Conservation (phyloP, 2,797 vertebrate species). For the Synaphobranchus kaupii region DNA sequence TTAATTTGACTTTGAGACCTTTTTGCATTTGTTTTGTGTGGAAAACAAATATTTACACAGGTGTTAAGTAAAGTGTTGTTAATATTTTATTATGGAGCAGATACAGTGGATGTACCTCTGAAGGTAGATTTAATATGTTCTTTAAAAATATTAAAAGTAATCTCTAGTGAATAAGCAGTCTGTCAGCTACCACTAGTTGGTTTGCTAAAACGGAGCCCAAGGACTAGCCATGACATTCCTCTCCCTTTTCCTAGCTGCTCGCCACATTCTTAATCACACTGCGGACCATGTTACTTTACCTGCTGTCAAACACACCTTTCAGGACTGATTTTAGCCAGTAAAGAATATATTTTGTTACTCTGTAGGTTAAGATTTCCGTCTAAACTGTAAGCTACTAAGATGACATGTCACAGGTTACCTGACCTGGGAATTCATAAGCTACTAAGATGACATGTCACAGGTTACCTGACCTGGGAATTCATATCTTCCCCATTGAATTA, state of each 20-base stretch:
- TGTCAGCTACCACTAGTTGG: neutral
- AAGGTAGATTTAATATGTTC: neutral
- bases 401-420: too few relatives aligned
- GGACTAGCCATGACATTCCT: neutral
- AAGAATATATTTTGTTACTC: neutral
- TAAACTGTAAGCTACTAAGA: too few relatives aligned
- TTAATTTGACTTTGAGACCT: neutral
- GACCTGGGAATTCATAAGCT: too few relatives aligned
- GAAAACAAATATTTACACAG: neutral
- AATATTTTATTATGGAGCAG: neutral
- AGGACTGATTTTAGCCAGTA: neutral
- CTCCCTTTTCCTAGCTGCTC: neutral
- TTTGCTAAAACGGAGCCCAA: neutral
- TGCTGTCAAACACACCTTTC: neutral
- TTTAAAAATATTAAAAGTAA: neutral
- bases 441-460: too few relatives aligned
- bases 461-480: too few relatives aligned
- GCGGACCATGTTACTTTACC: neutral
- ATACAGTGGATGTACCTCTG: neutral
- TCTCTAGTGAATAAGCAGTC: neutral
- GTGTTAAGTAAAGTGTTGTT: neutral
- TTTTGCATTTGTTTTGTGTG: neutral
- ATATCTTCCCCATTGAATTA: too few relatives aligned
- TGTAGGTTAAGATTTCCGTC: neutral
- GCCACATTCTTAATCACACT: neutral